phyloP scores from a whole-genome alignment of 2,888 invertebrate genomes.

The Eupithecia subumbrata region DNA sequence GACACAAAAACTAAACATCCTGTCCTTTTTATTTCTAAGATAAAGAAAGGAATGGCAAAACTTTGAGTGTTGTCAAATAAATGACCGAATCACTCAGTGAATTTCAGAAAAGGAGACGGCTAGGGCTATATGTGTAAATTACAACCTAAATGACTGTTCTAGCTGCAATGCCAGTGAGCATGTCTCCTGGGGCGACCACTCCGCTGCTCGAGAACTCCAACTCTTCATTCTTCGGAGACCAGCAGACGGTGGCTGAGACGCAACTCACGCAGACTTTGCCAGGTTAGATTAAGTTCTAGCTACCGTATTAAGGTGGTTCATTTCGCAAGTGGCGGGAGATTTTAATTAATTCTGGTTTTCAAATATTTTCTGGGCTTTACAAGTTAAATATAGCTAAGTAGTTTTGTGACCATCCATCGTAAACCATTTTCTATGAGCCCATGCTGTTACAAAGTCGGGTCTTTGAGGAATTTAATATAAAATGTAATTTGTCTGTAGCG shows the following conservation, averaged over 20 bases:
- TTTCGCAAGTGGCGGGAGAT: not conserved
- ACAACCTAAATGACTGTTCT: slow-evolving; percentile 44
- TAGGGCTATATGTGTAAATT: not conserved
- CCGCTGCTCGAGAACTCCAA: slow-evolving; percentile 74
- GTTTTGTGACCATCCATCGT: too few relatives aligned
- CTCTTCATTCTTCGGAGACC: slow-evolving; percentile 73
- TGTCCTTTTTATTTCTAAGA: not conserved
- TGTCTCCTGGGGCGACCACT: slow-evolving; percentile 76
- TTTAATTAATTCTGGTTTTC: not conserved
- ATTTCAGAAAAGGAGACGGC: too few relatives aligned
- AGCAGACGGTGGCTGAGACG: slow-evolving; percentile 71
- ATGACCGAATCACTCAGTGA: too few relatives aligned
- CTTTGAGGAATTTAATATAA: too few relatives aligned
- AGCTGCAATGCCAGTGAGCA: slow-evolving; percentile 78
- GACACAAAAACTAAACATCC: not conserved
- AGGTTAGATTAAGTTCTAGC: slow-evolving; percentile 48
- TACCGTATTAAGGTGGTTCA: not conserved
- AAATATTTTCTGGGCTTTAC: not conserved
- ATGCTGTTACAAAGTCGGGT: too few relatives aligned
- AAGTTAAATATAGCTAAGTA: not conserved
- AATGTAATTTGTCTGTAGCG: slow-evolving; percentile 35
- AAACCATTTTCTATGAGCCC: too few relatives aligned
- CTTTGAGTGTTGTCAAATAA: not conserved
- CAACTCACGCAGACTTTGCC: slow-evolving; percentile 74
- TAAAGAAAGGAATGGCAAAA: not conserved